Base-by-base conservation (phyloP, 2,113 vertebrate genomes). In the Rhinolophus sinicus region DNA sequence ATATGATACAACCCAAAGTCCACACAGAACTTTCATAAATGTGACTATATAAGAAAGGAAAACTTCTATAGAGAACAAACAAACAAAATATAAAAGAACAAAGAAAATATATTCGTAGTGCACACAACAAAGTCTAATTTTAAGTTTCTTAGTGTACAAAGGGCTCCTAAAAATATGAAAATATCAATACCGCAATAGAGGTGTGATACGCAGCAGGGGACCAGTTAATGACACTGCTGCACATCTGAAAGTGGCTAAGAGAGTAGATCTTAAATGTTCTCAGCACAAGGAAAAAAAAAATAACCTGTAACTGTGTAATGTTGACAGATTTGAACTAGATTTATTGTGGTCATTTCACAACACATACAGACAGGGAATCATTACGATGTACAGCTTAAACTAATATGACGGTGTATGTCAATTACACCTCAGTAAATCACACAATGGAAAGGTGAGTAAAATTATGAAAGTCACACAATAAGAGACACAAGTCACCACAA, bases 161-260 rank as follows among this genome's bases (percentile, higher is more conserved):
- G 2, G 24, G 6, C 16, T 62, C 35, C 40, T 62, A 52, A 24
- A n/a, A 70, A 44, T 16, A 54, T 13, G 22, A 54, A 75, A n/a
- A 33, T 13, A 22, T 14, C 30, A 77, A 83, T 0, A 35, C 16
- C 10, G 0, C 15, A 54, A 2, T 3, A 28, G 8, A 38, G 65
- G 44, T 14, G 1, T 22, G 26, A 54, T 2, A 4, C 21, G 22
- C 21, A 14, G 54, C 30, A 35, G 40, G 16, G 9, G 54, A 35
- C 78, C 0, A 16, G 13, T 44, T 67, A 15, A 8, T 44, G 21
- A 60, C 10, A 26, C 3, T 15, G 19, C 0, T 8, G 1, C 18
- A 16, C 11, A 33, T 64, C n/a, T 21, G 3, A 33, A 80, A 67
- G 28, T 6, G 52, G 28, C 44, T n/a, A 19, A 44, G 11, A 40